Evolutionary conservation across 2,797 vertebrate genomes (phyloP).

Genomic region (Meda fulgida): DNA sequence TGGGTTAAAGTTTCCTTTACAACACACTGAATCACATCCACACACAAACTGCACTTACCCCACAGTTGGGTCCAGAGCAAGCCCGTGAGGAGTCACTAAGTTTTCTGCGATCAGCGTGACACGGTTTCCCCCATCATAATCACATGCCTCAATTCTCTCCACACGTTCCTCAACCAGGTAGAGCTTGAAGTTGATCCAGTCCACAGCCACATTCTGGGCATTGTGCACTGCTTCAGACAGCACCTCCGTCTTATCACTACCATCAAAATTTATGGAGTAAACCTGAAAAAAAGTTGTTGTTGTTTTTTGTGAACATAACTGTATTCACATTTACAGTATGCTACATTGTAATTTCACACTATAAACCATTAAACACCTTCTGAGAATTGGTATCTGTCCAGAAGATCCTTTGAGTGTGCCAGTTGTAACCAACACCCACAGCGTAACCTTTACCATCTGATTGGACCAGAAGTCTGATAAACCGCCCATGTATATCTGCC

Average conservation of each 20-base stretch:
- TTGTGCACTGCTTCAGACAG: conserved; percentile 68
- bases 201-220: conserved; percentile 77
- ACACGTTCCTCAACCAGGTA: conserved; percentile 75
- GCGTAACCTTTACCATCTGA: conserved; percentile 74
- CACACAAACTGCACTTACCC: conserved; percentile 65
- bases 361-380: conserved; percentile 66
- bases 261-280: conserved; percentile 73
- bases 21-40: background rate
- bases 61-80: conserved; percentile 76
- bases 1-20: background rate
- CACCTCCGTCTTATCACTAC: conserved; percentile 71
- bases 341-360: background rate
- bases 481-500: conserved; percentile 76
- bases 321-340: background rate
- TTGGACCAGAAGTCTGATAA: conserved; percentile 69
- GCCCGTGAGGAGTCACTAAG: conserved; percentile 73
- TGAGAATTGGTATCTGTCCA: conserved; percentile 77
- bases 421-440: conserved; percentile 73
- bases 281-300: conserved; percentile 62
- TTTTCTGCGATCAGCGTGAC: conserved; percentile 79
- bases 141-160: conserved; percentile 77
- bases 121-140: conserved; percentile 74
- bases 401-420: conserved; percentile 70
- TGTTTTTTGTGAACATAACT: background rate
- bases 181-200: conserved; percentile 81